These are phyloP conservation scores for Cyclargus thomasi DNA, from an alignment of 1,140 invertebrate genomes.

Conservation along the genomic window DNA sequence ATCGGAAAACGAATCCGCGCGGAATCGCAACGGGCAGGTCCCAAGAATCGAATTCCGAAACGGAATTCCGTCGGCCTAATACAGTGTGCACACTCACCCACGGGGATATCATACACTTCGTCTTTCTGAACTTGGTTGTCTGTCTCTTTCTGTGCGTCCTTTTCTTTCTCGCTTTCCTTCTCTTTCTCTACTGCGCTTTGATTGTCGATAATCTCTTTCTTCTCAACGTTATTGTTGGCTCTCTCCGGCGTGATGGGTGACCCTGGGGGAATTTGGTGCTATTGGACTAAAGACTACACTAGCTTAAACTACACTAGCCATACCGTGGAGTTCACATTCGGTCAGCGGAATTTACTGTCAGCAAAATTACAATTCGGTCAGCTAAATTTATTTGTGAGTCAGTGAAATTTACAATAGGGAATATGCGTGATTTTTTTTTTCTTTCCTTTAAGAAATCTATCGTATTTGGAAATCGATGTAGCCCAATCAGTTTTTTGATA, in stretches of 20 bases:
- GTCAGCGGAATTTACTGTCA: conserved; percentile 4
- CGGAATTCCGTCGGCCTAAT: too few species aligned
- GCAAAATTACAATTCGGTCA: background rate
- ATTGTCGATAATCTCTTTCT: conserved; percentile 44
- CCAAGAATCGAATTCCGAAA: too few species aligned
- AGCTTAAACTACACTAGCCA: conserved; percentile 11
- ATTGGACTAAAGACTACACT: conserved; percentile 34
- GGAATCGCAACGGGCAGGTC: too few species aligned
- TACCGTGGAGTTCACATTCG: background rate
- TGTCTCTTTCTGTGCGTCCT: conserved; percentile 43
- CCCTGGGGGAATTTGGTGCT: conserved; percentile 50
- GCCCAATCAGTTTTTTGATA: too few species aligned
- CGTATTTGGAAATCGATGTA: too few species aligned
- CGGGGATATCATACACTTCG: conserved; percentile 66
- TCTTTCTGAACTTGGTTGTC: conserved; percentile 46
- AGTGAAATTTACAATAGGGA: too few species aligned
- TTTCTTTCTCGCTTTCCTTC: conserved; percentile 34
- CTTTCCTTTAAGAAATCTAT: too few species aligned
- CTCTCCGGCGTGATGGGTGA: conserved; percentile 43
- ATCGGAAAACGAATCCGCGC: too few species aligned
- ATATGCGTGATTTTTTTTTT: too few species aligned
- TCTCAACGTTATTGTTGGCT: conserved; percentile 54
- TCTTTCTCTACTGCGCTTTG: conserved; percentile 38
- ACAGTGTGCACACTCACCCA: conserved; percentile 44
- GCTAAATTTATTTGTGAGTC: too few species aligned